Percentiles rank a stretch among this genome's conserved stretches.
phyloP scores from a whole-genome alignment of 2,888 invertebrate species.

The Amphipoea lucens region DNA sequence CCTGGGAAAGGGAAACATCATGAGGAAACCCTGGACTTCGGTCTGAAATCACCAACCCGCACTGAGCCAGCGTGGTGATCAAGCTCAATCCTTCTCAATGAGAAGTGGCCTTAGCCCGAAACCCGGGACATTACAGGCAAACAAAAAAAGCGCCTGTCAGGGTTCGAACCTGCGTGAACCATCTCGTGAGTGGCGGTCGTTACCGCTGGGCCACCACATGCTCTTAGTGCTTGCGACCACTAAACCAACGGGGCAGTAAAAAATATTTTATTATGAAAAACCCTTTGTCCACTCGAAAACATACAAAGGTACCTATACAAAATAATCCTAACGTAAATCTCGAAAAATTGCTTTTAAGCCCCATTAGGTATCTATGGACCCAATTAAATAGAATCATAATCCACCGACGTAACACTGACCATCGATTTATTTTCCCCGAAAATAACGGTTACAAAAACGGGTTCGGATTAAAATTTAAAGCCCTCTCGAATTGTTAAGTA shows the following conservation, averaged over 20 bases:
- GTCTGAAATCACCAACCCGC: no score
- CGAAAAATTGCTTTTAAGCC: conserved; percentile 27
- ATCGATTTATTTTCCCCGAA: conserved; percentile 33
- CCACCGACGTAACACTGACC: neutral
- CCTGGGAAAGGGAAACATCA: no score
- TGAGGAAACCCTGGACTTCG: no score
- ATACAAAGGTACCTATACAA: neutral
- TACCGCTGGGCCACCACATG: no score
- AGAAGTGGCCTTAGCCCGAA: no score
- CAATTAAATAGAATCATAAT: conserved; percentile 30
- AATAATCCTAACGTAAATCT: conserved; percentile 28
- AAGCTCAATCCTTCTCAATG: no score
- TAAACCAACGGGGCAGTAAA: neutral
- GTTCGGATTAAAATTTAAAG: conserved; percentile 22
- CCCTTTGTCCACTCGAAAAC: neutral
- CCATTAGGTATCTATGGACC: conserved; percentile 5
- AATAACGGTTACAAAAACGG: conserved; percentile 31
- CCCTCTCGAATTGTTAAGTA: conserved; percentile 1
- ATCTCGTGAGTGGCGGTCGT: no score
- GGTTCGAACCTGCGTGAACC: no score
- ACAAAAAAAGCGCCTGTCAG: no score
- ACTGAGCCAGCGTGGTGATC: no score
- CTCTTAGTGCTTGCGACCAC: neutral
- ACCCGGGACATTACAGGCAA: no score
- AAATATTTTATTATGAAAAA: neutral